Percentiles rank a stretch among this genome's conserved stretches.
These are phyloP conservation scores for Corynorhinus townsendii DNA, from an alignment of 2,113 vertebrate genomes.

Conservation along the genomic window DNA sequence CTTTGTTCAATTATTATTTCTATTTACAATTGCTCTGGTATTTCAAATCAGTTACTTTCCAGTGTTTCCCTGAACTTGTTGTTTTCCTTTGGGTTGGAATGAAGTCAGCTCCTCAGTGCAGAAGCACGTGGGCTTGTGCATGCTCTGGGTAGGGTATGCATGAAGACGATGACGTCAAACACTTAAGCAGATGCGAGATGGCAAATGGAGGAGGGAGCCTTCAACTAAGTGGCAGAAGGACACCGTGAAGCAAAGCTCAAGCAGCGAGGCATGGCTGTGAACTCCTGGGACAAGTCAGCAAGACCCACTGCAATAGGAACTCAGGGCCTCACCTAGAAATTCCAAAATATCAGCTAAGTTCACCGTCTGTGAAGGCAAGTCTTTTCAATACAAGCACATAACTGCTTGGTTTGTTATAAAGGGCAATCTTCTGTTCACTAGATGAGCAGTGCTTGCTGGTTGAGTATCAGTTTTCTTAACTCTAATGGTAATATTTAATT, in stretches of 20 bases:
- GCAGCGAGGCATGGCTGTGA: not conserved
- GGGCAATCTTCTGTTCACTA: not conserved
- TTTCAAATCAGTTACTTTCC: not conserved
- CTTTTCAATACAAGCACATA: not conserved
- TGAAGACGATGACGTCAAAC: not conserved
- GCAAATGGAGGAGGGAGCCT: not conserved
- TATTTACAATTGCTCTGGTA: not conserved
- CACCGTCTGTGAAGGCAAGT: conserved; percentile 18
- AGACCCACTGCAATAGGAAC: not conserved
- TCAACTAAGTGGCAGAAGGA: not conserved
- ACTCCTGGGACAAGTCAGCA: not conserved
- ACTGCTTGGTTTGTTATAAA: conserved; percentile 1
- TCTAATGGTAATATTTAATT: not conserved
- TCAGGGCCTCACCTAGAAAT: conserved; percentile 41
- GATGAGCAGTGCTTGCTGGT: not conserved
- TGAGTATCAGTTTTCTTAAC: not conserved
- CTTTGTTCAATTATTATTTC: not conserved
- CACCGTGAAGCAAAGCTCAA: conserved; percentile 34
- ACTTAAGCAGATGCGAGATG: not conserved
- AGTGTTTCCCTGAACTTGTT: not conserved
- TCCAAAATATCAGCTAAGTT: not conserved
- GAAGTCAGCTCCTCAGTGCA: not conserved
- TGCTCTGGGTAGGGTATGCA: not conserved
- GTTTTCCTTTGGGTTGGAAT: not conserved
- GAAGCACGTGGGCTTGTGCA: not conserved